Percentiles rank a stretch among this genome's conserved stretches.
These are phyloP conservation scores for Lepilemur septentrionalis DNA, from an alignment of 2,797 vertebrate genomes.

Conservation along the genomic window DNA sequence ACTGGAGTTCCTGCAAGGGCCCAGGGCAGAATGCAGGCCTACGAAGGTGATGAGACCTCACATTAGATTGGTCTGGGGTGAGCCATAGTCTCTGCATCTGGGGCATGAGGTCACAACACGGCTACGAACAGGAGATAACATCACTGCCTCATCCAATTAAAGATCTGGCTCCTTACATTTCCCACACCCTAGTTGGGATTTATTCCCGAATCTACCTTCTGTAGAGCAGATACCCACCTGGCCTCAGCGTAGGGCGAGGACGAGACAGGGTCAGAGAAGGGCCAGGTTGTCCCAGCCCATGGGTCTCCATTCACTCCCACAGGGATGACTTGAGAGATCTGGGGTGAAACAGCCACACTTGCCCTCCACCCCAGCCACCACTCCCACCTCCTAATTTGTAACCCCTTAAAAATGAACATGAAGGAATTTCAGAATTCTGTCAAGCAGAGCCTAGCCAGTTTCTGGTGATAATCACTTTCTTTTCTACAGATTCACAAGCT, in stretches of 20 bases:
- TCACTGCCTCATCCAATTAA: background rate
- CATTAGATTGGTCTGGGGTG: background rate
- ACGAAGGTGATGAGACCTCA: background rate
- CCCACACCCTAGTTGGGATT: background rate
- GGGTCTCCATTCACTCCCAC: background rate
- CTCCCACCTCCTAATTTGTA: background rate
- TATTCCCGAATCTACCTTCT: background rate
- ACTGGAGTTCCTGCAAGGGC: background rate
- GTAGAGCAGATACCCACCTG: background rate
- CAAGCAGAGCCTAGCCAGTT: background rate
- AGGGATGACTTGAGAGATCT: background rate
- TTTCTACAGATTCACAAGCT: background rate
- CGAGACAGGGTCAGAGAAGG: background rate
- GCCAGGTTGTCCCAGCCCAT: background rate
- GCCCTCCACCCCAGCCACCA: too few species aligned
- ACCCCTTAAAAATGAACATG: background rate
- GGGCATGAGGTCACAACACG: background rate
- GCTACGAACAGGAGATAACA: background rate
- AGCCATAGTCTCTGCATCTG: background rate
- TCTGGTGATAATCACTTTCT: background rate
- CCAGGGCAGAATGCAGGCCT: background rate
- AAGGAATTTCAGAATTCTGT: background rate
- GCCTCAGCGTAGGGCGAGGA: background rate
- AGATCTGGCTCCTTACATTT: background rate
- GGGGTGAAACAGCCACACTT: background rate